phyloP scores from a whole-genome alignment of 2,888 invertebrate genomes.

The Scaptodrosophila latifasciaeformis region DNA sequence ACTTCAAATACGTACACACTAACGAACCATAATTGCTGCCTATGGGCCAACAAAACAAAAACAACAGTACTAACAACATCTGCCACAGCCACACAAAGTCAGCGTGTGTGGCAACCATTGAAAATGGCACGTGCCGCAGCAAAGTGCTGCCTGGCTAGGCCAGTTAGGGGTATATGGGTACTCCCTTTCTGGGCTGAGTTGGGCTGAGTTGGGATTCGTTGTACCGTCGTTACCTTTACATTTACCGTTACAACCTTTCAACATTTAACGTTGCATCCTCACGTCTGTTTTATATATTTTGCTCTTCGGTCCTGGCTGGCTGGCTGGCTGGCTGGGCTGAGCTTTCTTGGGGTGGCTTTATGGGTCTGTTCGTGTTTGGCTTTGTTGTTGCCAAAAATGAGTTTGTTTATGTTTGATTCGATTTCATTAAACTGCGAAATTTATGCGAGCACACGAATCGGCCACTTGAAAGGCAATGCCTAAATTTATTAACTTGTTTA shows the following conservation, averaged over 20 bases:
- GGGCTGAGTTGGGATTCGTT: not conserved
- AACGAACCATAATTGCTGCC: conserved; percentile 70
- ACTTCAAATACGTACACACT: conserved; percentile 66
- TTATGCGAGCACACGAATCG: conserved; percentile 11
- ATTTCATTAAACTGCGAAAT: conserved; percentile 31
- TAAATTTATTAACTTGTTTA: conserved; percentile 17
- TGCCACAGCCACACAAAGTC: conserved; percentile 21
- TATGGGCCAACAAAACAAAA: conserved; percentile 43
- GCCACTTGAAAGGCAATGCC: conserved; percentile 9
- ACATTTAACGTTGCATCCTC: no score
- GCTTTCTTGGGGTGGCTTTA: no score
- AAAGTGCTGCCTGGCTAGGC: not conserved
- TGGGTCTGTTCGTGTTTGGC: conserved; percentile 3
- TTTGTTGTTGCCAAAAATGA: conserved; percentile 25
- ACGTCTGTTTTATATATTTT: no score
- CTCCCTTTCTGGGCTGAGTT: no score
- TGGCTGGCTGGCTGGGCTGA: no score
- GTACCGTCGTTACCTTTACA: not conserved
- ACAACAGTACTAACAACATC: conserved; percentile 28
- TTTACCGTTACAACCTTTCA: no score
- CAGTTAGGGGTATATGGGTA: no score
- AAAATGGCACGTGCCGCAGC: conserved; percentile 5
- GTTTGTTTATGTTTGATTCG: conserved; percentile 56
- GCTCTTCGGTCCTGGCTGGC: no score
- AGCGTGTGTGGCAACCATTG: not conserved